Conservation (phyloP, 2,113 vertebrate genomes). For the Gallinago media region DNA sequence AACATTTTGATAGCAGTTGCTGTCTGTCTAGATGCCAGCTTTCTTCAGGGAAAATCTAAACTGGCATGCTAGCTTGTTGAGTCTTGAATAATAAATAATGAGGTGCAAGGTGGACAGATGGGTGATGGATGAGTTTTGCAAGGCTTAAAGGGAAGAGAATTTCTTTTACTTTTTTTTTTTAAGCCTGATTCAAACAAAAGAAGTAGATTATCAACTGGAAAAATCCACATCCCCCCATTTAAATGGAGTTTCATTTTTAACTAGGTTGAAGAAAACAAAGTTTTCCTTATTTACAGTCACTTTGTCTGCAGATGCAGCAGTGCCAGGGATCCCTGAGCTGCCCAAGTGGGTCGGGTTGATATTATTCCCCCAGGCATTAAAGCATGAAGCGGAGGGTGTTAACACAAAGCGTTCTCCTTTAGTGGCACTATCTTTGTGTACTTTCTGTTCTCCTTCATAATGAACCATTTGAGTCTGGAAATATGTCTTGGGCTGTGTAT, state of each 20-base stretch:
- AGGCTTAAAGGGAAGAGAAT: constrained; percentile 5
- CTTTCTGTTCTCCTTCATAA: not conserved
- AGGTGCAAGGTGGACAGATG: constrained; percentile 66
- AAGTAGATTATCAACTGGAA: not conserved
- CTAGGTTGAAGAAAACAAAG: not conserved
- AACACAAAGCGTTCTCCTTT: not conserved
- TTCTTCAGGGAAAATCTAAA: constrained; percentile 54
- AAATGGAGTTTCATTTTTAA: not conserved
- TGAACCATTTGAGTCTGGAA: not conserved
- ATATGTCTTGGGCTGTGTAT: not conserved
- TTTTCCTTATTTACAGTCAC: not conserved
- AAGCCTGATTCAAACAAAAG: not conserved
- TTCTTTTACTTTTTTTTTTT: not conserved
- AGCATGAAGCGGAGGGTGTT: not conserved
- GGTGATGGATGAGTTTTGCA: constrained; percentile 50
- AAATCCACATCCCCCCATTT: not conserved
- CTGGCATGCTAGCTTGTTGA: constrained; percentile 52
- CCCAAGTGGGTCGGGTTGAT: not conserved
- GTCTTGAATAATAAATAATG: constrained; percentile 66
- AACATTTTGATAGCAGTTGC: constrained; percentile 40
- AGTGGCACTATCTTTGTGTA: not conserved
- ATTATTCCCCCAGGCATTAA: not conserved
- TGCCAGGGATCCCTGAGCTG: not conserved
- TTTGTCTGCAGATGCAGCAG: not conserved
- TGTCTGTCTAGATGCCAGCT: constrained; percentile 52